Evolutionary conservation across 2,888 invertebrate genomes (phyloP).

Genomic region (Steinernema carpocapsae): DNA sequence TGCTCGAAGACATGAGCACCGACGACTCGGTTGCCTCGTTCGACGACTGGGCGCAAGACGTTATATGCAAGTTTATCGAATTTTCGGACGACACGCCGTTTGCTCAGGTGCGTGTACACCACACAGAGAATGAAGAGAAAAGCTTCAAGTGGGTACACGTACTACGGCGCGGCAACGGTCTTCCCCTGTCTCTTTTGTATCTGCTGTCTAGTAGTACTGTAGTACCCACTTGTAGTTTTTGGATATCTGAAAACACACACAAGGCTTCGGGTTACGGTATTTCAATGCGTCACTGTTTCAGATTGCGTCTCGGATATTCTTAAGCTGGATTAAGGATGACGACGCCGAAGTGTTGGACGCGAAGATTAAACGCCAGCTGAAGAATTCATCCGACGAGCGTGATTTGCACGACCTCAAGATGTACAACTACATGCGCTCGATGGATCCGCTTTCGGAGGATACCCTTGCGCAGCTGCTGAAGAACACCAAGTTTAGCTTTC

Average conservation of each 20-base stretch:
- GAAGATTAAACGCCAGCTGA: conserved; percentile 1
- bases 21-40: background rate
- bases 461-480: background rate
- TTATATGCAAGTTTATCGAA: conserved; percentile 33
- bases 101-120: conserved; percentile 35
- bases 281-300: background rate
- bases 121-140: background rate
- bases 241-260: background rate
- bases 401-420: conserved; percentile 26
- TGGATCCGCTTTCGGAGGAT: background rate
- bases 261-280: background rate
- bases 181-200: too few species aligned
- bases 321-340: conserved; percentile 6
- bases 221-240: conserved; percentile 30
- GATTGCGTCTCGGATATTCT: conserved; percentile 11
- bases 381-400: conserved; percentile 19
- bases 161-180: conserved; percentile 25
- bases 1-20: conserved; percentile 32
- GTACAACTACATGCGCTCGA: conserved; percentile 11
- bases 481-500: conserved; percentile 21
- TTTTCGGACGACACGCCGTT: conserved; percentile 35
- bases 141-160: conserved; percentile 33
- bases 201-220: conserved; percentile 2
- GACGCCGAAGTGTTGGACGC: conserved; percentile 27
- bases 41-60: conserved; percentile 24